Conservation (phyloP, 2,797 vertebrate species). For the Eleutherodactylus coqui region DNA sequence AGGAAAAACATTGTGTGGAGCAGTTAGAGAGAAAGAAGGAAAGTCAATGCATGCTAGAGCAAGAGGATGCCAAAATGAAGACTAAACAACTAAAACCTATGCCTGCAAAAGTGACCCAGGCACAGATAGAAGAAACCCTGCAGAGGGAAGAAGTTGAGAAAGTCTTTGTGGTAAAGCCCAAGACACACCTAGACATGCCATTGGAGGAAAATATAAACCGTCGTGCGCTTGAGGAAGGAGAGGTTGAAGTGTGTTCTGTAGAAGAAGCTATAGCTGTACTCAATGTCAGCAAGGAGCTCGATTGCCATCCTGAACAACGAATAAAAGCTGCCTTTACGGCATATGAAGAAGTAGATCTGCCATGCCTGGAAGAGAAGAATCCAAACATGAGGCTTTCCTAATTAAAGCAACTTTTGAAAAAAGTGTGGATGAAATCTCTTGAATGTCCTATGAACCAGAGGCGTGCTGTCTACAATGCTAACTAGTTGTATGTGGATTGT, state of each 20-base stretch:
- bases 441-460: constrained; percentile 95
- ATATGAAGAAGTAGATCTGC: constrained; percentile 86
- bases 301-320: constrained; percentile 91
- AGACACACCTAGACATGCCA: constrained; percentile 85
- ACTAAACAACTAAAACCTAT: constrained; percentile 79
- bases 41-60: constrained; percentile 90
- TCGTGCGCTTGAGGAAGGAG: constrained; percentile 81
- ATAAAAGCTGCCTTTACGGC: constrained; percentile 88
- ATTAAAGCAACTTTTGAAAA: constrained; percentile 90
- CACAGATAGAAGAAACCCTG: constrained; percentile 89
- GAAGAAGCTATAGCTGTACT: constrained; percentile 91
- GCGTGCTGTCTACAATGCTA: constrained; percentile 82
- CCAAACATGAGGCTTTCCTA: constrained; percentile 97
- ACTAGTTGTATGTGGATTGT: too few species aligned
- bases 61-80: constrained; percentile 83
- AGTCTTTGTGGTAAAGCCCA: constrained; percentile 79
- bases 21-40: constrained; percentile 92
- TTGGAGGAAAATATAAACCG: constrained; percentile 94
- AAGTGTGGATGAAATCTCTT: constrained; percentile 91
- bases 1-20: constrained; percentile 89
- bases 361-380: constrained; percentile 87
- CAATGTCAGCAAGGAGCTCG: constrained; percentile 79
- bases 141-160: constrained; percentile 72
- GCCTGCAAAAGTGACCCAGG: constrained; percentile 85
- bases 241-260: constrained; percentile 86